Evolutionary conservation across 1,140 invertebrate species (phyloP), one percentile per base, ranked within the genome.

Genomic region (Drosophila takahashii): DNA sequence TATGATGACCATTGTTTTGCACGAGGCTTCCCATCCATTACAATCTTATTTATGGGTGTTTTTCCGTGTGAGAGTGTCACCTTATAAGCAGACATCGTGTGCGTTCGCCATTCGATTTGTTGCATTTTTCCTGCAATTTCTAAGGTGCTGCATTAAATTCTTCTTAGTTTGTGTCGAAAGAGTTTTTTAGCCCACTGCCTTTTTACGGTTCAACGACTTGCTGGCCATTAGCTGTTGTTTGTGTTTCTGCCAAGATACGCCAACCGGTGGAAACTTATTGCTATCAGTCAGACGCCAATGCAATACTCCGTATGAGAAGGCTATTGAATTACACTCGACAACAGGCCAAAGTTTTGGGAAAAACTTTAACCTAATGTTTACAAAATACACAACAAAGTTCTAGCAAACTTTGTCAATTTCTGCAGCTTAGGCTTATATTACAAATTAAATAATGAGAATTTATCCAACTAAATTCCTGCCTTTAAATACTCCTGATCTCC

Each of bases 281-380:
- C 84, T 87, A 87, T 87, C 84, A 87, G 84, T 89, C 84, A 87
- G 72, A 87, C 84, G 84, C 84, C 84, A 87, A 80, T 86, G 65
- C 81, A 86, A 45, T 78, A 42, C 62, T 22, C 22, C 37, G 48
- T 47, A 27, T 62, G 71, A 29, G 50, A 42, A 66, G 69, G 47
- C 66, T 83, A 87, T 86, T 87, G 83, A 83, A 83, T 86, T 79
- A 83, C 83, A 87, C 83, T 62, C 22, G 15, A 10, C 83, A 75
- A 52, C 83, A 76, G 51, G 62, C 4, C 39, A 18, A 8, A 64
- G 15, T 26, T 42, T 4, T 16, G 5, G 0, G 32, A 8, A 18
- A 36, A 36, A 13, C 13, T 13, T 41, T 0, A 10, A 42, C n/a
- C 8, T 44, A 11, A 11, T 36, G 18, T 22, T 27, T 6, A 10